These are phyloP conservation scores for Apotomis capreana DNA, from an alignment of 2,888 invertebrate species.

Conservation along the genomic window DNA sequence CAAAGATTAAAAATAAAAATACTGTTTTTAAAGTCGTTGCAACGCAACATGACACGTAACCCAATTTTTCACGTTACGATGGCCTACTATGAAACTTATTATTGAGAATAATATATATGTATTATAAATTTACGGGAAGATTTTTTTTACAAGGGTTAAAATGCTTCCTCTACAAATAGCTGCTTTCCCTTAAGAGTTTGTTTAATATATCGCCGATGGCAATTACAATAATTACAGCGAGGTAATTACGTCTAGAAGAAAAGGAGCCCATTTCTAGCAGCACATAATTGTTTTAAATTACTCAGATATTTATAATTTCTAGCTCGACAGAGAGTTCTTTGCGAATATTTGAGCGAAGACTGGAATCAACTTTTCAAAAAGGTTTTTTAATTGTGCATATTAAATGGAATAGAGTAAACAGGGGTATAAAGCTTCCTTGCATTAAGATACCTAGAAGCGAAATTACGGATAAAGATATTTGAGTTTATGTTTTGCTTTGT, in stretches of 20 bases:
- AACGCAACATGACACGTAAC: no score
- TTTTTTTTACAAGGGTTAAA: background rate
- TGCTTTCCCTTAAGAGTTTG: constrained; percentile 62
- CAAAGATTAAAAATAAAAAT: no score
- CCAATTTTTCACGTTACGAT: no score
- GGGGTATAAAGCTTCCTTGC: background rate
- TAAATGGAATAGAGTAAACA: constrained; percentile 11
- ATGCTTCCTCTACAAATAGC: background rate
- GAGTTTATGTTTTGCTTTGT: no score
- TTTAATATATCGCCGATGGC: constrained; percentile 74
- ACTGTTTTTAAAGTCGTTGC: no score
- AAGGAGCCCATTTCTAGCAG: constrained; percentile 67
- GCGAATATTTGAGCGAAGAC: constrained; percentile 45
- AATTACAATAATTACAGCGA: constrained; percentile 79
- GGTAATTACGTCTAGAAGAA: constrained; percentile 72
- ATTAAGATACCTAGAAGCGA: background rate
- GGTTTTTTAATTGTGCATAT: constrained; percentile 31
- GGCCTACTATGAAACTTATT: no score
- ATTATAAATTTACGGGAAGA: background rate
- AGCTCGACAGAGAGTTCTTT: constrained; percentile 52
- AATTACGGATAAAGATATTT: background rate
- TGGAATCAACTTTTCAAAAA: constrained; percentile 28
- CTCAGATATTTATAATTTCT: constrained; percentile 62
- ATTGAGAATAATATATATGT: no score
- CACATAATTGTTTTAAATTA: constrained; percentile 74